Evolutionary conservation across 2,797 vertebrate species (phyloP).

Genomic region (Pyrocephalus nanus): DNA sequence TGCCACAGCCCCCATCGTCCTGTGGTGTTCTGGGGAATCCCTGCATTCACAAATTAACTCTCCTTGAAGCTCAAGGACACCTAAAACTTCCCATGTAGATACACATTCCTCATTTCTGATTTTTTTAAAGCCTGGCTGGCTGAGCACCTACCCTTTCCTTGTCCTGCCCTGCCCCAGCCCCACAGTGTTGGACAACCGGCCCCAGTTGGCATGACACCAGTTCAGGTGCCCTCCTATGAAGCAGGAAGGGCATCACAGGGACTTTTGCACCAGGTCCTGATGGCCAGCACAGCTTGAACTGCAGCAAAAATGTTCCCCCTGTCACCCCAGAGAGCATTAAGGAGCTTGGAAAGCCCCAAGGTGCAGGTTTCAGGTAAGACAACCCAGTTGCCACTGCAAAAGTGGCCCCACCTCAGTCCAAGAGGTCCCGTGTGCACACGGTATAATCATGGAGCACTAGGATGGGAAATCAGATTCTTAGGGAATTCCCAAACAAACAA

Average conservation of each 20-base stretch:
- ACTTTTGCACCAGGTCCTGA: slow-evolving; percentile 53
- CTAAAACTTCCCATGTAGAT: neutral
- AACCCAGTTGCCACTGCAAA: too few relatives aligned
- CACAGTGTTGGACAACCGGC: neutral
- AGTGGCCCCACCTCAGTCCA: too few relatives aligned
- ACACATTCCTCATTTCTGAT: too few relatives aligned
- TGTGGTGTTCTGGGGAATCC: neutral
- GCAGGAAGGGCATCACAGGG: neutral
- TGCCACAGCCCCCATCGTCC: neutral
- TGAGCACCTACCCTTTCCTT: neutral
- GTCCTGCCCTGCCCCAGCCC: slow-evolving; percentile 11
- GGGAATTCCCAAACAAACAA: neutral
- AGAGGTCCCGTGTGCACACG: neutral
- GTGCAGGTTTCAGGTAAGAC: slow-evolving; percentile 53
- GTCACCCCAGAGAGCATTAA: neutral
- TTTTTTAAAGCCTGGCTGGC: too few relatives aligned
- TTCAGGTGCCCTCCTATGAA: neutral
- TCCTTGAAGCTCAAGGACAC: neutral
- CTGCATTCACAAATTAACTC: neutral
- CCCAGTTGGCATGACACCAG: neutral
- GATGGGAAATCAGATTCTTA: neutral
- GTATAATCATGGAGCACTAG: neutral
- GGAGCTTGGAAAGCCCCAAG: slow-evolving; percentile 8
- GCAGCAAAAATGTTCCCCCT: slow-evolving; percentile 19
- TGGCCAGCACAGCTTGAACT: slow-evolving; percentile 20